Evolutionary conservation across 1,140 invertebrate species (phyloP).

Genomic region (Rhopalosiphum padi): DNA sequence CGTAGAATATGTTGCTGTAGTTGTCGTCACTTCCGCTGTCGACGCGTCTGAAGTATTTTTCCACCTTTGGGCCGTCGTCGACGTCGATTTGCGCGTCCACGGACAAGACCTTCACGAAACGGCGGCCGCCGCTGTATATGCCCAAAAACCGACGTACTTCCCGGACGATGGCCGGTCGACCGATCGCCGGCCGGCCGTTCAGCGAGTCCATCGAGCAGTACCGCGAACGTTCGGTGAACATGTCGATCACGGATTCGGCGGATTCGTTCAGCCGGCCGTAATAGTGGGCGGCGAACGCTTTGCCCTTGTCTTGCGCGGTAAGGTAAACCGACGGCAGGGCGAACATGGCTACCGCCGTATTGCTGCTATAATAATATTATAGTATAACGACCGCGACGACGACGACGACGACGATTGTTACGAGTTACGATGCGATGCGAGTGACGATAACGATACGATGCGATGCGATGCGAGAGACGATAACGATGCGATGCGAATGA

Average conservation of each 20-base stretch:
- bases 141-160: neutral
- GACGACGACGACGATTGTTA: neutral
- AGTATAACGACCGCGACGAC: neutral
- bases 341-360: neutral
- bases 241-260: neutral
- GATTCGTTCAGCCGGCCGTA: neutral
- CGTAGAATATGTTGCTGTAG: too few species aligned
- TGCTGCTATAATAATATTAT: neutral
- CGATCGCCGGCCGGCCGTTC: neutral
- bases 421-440: too few species aligned
- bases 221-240: neutral
- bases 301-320: neutral
- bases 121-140: neutral
- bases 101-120: neutral
- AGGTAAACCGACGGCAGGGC: neutral
- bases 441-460: too few species aligned
- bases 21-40: too few species aligned
- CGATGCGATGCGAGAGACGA: too few species aligned
- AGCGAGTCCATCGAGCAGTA: neutral
- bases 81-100: neutral
- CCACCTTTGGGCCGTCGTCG: too few species aligned
- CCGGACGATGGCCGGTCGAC: too few species aligned
- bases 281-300: neutral
- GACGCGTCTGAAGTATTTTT: neutral
- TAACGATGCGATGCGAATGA: too few species aligned